phyloP scores from a whole-genome alignment of 1,140 invertebrate genomes.

The Anoplophora glabripennis region DNA sequence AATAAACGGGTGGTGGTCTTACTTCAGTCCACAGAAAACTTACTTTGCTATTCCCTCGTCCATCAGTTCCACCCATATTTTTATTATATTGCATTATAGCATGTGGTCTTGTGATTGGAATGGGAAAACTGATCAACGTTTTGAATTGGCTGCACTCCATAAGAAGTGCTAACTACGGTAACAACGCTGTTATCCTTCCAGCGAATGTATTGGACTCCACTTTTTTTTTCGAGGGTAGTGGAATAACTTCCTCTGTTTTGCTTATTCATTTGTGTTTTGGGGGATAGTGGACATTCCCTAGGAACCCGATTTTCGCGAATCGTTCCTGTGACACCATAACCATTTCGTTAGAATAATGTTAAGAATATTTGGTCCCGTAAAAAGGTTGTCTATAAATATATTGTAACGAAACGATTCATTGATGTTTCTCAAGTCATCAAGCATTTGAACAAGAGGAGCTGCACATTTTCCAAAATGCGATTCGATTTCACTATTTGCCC shows the following conservation, averaged over 20 bases:
- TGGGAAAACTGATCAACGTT: conserved; percentile 27
- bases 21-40: background rate
- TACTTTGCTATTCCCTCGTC: too few species aligned
- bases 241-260: too few species aligned
- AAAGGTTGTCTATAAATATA: too few species aligned
- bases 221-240: too few species aligned
- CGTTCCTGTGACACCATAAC: conserved; percentile 21
- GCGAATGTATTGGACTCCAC: conserved; percentile 1
- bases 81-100: background rate
- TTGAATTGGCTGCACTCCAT: conserved; percentile 13
- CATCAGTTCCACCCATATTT: conserved; percentile 6
- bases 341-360: conserved; percentile 16
- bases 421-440: conserved; percentile 18
- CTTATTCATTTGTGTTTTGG: too few species aligned
- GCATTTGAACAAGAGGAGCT: conserved; percentile 22
- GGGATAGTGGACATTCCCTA: too few species aligned
- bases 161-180: conserved; percentile 30
- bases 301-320: too few species aligned
- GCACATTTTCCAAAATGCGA: conserved; percentile 28
- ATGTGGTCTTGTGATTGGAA: conserved; percentile 2
- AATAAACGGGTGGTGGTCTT: too few species aligned
- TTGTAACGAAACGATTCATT: conserved; percentile 13
- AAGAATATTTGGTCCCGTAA: too few species aligned
- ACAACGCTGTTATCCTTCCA: conserved; percentile 22
- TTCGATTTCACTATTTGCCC: conserved; percentile 22